phyloP scores from a whole-genome alignment of 2,113 vertebrate genomes.

The Centropristis striata region DNA sequence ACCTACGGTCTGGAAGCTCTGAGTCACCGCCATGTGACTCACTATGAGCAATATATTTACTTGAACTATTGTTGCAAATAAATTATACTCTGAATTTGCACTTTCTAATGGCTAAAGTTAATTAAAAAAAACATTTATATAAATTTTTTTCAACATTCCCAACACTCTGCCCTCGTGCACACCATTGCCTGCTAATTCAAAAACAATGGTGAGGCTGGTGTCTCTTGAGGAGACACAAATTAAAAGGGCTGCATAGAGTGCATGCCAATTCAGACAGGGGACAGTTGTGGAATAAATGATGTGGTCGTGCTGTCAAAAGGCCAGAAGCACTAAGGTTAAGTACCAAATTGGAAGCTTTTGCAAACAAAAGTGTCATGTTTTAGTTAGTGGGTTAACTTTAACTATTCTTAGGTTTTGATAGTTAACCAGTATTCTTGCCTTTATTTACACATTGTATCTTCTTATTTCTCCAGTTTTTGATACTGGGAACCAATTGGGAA shows the following conservation, averaged over 20 bases:
- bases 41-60: not conserved
- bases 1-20: not conserved
- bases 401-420: not conserved
- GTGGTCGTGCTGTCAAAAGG: conserved; percentile 16
- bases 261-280: conserved; percentile 33
- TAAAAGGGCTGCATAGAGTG: conserved; percentile 34
- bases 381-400: not conserved
- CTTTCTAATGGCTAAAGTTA: not conserved
- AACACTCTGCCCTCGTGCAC: not conserved
- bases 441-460: not conserved
- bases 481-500: not conserved
- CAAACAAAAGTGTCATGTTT: conserved; percentile 1
- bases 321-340: not conserved
- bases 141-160: not conserved
- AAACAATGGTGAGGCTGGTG: conserved; percentile 8
- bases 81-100: not conserved
- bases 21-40: not conserved
- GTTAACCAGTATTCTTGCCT: not conserved
- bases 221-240: conserved; percentile 40
- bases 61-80: not conserved
- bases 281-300: conserved; percentile 43
- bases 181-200: conserved; percentile 14
- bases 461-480: not conserved
- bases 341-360: not conserved
- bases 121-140: not conserved